Evolutionary conservation across 2,113 vertebrate species (phyloP).

Genomic region (Fregetta grallaria): DNA sequence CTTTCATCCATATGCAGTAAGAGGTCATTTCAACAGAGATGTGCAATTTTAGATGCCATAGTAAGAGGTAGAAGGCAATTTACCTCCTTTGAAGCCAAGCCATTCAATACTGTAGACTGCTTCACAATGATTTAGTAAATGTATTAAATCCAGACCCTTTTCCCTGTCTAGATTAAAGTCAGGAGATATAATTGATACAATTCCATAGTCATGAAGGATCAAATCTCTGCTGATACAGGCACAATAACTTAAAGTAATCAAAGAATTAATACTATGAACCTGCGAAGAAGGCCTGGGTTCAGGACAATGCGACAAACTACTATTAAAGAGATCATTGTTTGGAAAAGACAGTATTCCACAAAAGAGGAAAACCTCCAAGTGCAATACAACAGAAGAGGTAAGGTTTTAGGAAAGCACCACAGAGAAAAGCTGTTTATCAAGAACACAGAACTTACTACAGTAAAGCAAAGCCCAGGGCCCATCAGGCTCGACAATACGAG

Average conservation of each 20-base stretch:
- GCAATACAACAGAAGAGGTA: not conserved
- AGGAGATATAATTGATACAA: not conserved
- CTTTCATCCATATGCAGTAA: not conserved
- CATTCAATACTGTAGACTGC: not conserved
- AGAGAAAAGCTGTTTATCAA: not conserved
- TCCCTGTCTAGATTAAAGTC: not conserved
- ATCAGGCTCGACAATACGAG: fast-evolving
- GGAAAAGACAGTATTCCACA: not conserved
- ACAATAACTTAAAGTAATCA: not conserved
- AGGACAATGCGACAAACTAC: not conserved
- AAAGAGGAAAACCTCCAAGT: not conserved
- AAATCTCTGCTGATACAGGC: not conserved
- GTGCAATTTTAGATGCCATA: not conserved
- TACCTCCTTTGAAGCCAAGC: not conserved
- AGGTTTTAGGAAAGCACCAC: not conserved
- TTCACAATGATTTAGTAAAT: not conserved
- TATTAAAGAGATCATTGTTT: not conserved
- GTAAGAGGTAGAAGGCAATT: not conserved
- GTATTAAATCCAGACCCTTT: not conserved
- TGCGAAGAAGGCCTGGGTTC: not conserved
- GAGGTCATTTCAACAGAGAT: not conserved
- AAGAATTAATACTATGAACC: not conserved
- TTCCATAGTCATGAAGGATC: not conserved
- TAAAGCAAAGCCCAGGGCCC: not conserved
- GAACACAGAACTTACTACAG: not conserved